Base-by-base conservation (phyloP, 2,888 invertebrate species). In the Dendrolimus pini region DNA sequence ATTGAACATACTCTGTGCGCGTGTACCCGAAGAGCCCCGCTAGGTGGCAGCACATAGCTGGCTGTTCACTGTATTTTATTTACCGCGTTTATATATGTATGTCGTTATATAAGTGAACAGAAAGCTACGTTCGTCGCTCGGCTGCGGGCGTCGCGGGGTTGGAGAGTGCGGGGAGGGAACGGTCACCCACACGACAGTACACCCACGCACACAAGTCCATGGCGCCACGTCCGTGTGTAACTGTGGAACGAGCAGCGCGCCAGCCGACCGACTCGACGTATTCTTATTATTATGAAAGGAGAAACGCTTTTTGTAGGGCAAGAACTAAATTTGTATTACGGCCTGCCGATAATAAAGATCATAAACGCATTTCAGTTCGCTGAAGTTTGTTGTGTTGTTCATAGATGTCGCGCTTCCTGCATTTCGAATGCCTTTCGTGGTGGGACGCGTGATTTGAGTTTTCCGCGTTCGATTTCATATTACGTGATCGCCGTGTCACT, bases 221-320 rank as follows among this genome's bases (percentile, higher is more conserved):
- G 66, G 59, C 78, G 75, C 73, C 77, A 58, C 74, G 82, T 84
- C 76, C 78, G 81, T 82, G 82, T 83, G 73, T 85, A 86, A 47
- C 12, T 12, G 47, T 12, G 85, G 83, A 86, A 80, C 87, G 82
- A 85, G 80, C 84, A 82, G 82, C 85, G 84, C 82, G 85, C 84
- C 83, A 82, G 77, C 82, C 85, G 82, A 80, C 81, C 85, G 87
- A 89, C 89, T 88, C 89, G 84, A 82, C 91, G 92, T 92, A 93
- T 93, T 92, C 92, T 92, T 89, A 92, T 92, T 91, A 90, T 89
- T 86, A 89, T 84, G 89, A 90, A 89, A 90, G 89, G 88, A 90
- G 89, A 90, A 90, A 90, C 89, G 90, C 85, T 90, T 90, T 90
- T 90, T 90, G 90, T 90, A 89, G 90, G 90, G 87, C 90, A 89